Evolutionary conservation across 2,888 invertebrate genomes (phyloP).

Genomic region (Cheilosia soror): DNA sequence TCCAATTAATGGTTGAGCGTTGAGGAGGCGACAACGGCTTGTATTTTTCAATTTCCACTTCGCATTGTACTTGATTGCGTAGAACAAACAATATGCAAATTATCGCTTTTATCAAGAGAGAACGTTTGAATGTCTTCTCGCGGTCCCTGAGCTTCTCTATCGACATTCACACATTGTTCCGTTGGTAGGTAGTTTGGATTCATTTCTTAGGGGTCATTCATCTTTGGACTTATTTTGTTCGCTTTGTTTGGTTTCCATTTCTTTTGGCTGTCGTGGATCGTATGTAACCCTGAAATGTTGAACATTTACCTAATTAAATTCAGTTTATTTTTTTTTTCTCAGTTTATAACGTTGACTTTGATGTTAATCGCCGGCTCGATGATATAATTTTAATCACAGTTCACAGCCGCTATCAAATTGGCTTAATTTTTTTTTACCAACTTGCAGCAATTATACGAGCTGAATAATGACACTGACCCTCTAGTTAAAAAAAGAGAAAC

Average conservation of each 20-base stretch:
- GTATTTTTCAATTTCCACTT: not conserved
- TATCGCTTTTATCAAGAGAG: not conserved
- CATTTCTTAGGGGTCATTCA: constrained; percentile 30
- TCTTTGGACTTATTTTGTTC: constrained; percentile 5
- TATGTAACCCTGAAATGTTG: constrained; percentile 29
- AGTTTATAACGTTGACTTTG: not conserved
- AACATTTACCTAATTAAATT: constrained; percentile 4
- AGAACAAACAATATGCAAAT: not conserved
- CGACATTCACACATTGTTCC: not conserved
- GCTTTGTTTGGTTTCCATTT: constrained; percentile 37
- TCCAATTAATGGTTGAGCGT: not conserved
- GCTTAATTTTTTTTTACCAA: not conserved
- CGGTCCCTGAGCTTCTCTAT: constrained; percentile 8
- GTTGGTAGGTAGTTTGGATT: constrained; percentile 8
- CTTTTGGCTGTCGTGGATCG: constrained; percentile 3
- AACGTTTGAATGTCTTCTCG: not conserved
- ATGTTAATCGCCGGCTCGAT: not conserved
- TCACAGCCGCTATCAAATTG: not conserved
- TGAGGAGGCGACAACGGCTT: not conserved
- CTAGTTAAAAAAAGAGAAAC: not conserved
- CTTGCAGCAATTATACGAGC: not conserved
- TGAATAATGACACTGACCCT: constrained; percentile 18
- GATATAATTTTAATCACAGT: not conserved
- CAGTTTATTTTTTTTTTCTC: not conserved
- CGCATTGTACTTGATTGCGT: not conserved